These are phyloP conservation scores for Temnothorax nylanderi DNA, from an alignment of 1,140 invertebrate genomes.

Conservation along the genomic window DNA sequence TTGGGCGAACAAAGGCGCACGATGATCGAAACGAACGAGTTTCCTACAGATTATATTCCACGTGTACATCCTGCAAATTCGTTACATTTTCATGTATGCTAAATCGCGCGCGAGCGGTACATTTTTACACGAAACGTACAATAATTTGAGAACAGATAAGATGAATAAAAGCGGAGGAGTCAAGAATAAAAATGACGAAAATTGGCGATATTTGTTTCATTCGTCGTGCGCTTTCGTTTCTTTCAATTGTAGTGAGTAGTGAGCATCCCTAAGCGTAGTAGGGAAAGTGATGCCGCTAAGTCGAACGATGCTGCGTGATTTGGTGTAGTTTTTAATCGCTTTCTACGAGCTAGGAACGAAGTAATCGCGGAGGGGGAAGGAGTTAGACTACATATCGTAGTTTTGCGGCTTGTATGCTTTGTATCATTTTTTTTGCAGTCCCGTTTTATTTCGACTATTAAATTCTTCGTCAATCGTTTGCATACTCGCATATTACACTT, in stretches of 20 bases:
- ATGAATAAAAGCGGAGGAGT: background rate
- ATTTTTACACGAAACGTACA: background rate
- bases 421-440: slow-evolving; percentile 4
- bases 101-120: background rate
- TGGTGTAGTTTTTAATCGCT: slow-evolving; percentile 47
- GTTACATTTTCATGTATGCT: background rate
- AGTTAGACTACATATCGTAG: background rate
- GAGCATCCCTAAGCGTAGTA: slow-evolving; percentile 52
- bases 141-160: background rate
- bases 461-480: slow-evolving; percentile 13
- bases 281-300: slow-evolving; percentile 58
- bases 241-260: slow-evolving; percentile 51
- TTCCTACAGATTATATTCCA: background rate
- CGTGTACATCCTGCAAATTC: background rate
- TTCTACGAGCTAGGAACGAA: slow-evolving; percentile 14
- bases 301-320: slow-evolving; percentile 60
- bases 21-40: slow-evolving; percentile 9
- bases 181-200: background rate
- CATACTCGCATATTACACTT: background rate
- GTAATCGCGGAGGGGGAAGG: background rate
- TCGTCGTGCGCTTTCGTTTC: slow-evolving; percentile 39
- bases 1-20: slow-evolving; percentile 19
- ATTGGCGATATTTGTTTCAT: background rate
- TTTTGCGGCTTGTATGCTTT: background rate
- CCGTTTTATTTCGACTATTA: background rate